Evolutionary conservation across 2,888 invertebrate species (phyloP), one percentile per base, ranked within the genome.

Genomic region (Hypselothyrea guttata): DNA sequence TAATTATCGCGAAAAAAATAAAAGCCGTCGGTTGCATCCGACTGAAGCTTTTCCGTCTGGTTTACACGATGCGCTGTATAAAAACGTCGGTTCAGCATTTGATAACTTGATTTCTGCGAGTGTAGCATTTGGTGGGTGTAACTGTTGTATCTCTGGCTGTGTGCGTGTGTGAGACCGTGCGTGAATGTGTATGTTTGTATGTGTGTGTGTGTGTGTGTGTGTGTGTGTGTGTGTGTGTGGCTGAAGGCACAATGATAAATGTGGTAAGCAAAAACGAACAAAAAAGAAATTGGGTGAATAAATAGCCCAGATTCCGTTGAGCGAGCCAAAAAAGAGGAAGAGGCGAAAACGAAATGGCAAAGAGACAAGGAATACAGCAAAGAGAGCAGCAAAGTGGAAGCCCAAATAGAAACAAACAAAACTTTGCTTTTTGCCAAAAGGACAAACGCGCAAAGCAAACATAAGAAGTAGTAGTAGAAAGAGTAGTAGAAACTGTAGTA

Each of bases 241-340:
- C 51, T 75, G 84, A 85, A 86, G 82, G 79, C 79, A 81, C 77
- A 85, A 79, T 82, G 81, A 82, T 82, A 82, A 83, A 82, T 85
- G 86, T 76, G 81, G 64, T 63, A 66, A 66, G 58, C 59, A 63
- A 76, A 77, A 74, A 66, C 46, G 56, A 63, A 8, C 27, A 37
- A 40, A 71, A 75, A 75, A 86, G 75, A 86, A 86, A 87, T 86
- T 85, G 87, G 86, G 86, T 86, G 86, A 86, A 86, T 87, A 86
- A 86, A 85, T 86, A 86, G 74, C 86, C 86, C 75, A 85, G 85
- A 85, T 85, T 85, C 86, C 81, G 84, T 82, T 79, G 84, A 83
- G 75, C 70, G 71, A 74, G 77, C 83, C 67, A 40, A 52, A 66
- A 68, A 63, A 55, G 73, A 59, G 30, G 34, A 44, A 12, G 71